These are phyloP conservation scores for Cinclus cinclus DNA, from an alignment of 2,113 vertebrate species.

Conservation along the genomic window DNA sequence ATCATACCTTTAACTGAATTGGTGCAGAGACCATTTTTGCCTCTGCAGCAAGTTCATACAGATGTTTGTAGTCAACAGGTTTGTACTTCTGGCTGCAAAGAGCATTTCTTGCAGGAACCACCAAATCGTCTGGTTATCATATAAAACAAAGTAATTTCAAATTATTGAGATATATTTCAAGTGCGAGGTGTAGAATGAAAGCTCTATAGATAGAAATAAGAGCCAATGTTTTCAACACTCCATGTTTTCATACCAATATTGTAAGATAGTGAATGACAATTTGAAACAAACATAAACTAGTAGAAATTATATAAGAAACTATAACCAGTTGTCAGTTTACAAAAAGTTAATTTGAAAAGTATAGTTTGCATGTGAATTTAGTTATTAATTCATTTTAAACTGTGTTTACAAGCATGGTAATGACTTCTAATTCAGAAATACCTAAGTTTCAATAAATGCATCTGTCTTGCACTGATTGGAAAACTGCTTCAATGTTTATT, in stretches of 20 bases:
- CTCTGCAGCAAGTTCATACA: conserved; percentile 77
- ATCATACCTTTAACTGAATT: conserved; percentile 83
- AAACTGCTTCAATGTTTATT: background rate
- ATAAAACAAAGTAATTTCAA: conserved; percentile 39
- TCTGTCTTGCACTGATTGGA: background rate
- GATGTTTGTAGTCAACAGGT: conserved; percentile 80
- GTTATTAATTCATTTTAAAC: background rate
- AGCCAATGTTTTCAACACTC: background rate
- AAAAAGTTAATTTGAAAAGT: background rate
- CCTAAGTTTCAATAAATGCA: fast-evolving
- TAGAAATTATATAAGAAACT: background rate
- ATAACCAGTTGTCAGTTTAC: background rate
- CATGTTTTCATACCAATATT: background rate
- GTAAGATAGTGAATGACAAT: background rate
- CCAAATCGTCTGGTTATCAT: conserved; percentile 74
- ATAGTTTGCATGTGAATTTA: background rate
- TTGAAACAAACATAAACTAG: background rate
- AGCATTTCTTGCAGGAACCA: conserved; percentile 72
- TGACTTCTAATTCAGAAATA: background rate
- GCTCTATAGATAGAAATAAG: background rate
- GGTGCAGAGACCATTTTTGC: conserved; percentile 78
- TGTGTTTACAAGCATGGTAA: background rate
- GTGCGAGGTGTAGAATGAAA: background rate
- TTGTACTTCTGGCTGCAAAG: conserved; percentile 79
- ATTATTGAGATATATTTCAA: background rate